Percentiles rank a stretch among this genome's conserved stretches.
Conservation (phyloP, 2,113 vertebrate species). For the Sitta europaea region DNA sequence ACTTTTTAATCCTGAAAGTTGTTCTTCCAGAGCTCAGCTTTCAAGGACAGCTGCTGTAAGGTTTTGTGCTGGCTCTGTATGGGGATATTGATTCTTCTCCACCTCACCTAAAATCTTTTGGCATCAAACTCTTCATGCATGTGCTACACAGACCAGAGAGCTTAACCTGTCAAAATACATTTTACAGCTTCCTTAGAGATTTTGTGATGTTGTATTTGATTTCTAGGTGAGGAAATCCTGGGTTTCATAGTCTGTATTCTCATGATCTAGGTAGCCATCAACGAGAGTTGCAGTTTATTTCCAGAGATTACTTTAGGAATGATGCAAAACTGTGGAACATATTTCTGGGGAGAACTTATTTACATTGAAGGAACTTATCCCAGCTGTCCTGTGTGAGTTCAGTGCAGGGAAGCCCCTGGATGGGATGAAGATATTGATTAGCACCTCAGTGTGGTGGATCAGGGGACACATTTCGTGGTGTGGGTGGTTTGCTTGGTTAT, state of each 20-base stretch:
- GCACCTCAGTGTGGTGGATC: neutral
- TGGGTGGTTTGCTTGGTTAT: neutral
- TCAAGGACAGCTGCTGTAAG: neutral
- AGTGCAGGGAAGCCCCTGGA: neutral
- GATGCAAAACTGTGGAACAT: neutral
- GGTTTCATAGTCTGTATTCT: neutral
- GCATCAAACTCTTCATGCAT: neutral
- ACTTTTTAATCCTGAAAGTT: conserved; percentile 11
- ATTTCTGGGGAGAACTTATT: neutral
- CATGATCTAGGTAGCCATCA: neutral
- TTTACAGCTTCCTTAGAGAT: neutral
- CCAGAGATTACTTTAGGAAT: neutral
- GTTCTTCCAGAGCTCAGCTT: neutral
- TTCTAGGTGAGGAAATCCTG: neutral
- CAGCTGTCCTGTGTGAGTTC: neutral
- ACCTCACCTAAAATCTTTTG: neutral
- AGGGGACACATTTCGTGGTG: neutral
- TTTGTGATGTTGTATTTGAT: neutral
- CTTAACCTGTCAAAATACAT: neutral
- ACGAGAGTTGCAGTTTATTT: neutral
- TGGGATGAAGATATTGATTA: neutral
- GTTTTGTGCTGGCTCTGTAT: neutral
- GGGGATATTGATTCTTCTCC: neutral
- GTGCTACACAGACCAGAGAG: neutral
- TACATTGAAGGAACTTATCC: neutral